phyloP scores from a whole-genome alignment of 2,888 invertebrate genomes.

The Bellardia pandia region DNA sequence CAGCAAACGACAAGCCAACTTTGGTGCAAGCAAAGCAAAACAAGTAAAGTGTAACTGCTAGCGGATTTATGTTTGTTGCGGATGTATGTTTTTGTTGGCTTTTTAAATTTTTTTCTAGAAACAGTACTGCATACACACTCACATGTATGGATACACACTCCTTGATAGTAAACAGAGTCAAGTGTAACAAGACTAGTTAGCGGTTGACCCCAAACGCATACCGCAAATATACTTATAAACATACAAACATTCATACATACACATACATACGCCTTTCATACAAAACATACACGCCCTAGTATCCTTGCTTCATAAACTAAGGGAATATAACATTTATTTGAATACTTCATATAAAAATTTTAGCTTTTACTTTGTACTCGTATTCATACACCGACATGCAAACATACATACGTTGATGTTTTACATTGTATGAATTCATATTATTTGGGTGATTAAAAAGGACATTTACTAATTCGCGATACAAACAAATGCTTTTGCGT shows the following conservation, averaged over 20 bases:
- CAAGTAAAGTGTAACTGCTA: constrained; percentile 40
- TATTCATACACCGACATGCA: not conserved
- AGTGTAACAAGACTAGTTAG: constrained; percentile 71
- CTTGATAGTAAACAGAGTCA: constrained; percentile 66
- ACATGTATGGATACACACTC: constrained; percentile 33
- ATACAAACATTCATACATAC: not conserved
- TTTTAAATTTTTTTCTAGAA: constrained; percentile 10
- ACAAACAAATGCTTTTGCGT: not conserved
- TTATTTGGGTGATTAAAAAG: constrained; percentile 48
- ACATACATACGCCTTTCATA: constrained; percentile 9
- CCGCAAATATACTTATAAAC: constrained; percentile 36
- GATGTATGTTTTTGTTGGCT: constrained; percentile 9
- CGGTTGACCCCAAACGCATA: constrained; percentile 70
- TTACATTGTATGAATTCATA: constrained; percentile 33
- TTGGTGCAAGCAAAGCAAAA: constrained; percentile 17
- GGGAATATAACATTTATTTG: constrained; percentile 39
- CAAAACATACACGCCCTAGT: constrained; percentile 62
- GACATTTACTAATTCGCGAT: constrained; percentile 31
- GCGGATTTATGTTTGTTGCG: constrained; percentile 56
- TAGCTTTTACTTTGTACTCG: constrained; percentile 31
- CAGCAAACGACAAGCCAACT: constrained; percentile 46
- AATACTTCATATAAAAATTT: constrained; percentile 43
- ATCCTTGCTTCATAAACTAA: constrained; percentile 67
- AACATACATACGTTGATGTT: not conserved
- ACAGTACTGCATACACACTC: constrained; percentile 25